Conservation (phyloP, 1,140 invertebrate species). For the Zeugodacus cucurbitae region DNA sequence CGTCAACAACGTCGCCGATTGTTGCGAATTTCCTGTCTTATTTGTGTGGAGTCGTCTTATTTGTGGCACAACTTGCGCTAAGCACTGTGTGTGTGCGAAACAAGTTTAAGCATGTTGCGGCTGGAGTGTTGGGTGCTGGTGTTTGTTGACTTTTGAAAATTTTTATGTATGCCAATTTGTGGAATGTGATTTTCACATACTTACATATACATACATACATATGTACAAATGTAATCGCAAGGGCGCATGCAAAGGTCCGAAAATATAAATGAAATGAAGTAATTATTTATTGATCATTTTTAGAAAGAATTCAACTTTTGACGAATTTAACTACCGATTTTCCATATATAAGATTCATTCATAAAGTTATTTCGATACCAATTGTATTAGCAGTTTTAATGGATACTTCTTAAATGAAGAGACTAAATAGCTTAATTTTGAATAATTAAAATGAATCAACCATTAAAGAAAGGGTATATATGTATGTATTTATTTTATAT, state of each 20-base stretch:
- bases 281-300: background rate
- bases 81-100: background rate
- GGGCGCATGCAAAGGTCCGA: no score
- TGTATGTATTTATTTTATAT: no score
- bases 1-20: conserved; percentile 49
- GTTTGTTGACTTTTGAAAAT: background rate
- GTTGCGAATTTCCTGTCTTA: conserved; percentile 51
- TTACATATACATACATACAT: background rate
- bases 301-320: no score
- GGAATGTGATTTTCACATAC: background rate
- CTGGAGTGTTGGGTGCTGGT: background rate
- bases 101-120: conserved; percentile 3
- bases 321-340: no score
- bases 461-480: no score
- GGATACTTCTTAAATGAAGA: no score
- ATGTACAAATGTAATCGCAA: background rate
- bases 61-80: background rate
- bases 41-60: background rate
- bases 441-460: no score
- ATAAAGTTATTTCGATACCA: no score
- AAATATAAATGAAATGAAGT: background rate
- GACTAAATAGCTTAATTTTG: no score
- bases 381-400: no score
- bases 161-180: background rate
- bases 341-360: no score